Percentiles rank a stretch among this genome's conserved stretches.
phyloP scores from a whole-genome alignment of 2,797 vertebrate species.

The Florisuga fusca region DNA sequence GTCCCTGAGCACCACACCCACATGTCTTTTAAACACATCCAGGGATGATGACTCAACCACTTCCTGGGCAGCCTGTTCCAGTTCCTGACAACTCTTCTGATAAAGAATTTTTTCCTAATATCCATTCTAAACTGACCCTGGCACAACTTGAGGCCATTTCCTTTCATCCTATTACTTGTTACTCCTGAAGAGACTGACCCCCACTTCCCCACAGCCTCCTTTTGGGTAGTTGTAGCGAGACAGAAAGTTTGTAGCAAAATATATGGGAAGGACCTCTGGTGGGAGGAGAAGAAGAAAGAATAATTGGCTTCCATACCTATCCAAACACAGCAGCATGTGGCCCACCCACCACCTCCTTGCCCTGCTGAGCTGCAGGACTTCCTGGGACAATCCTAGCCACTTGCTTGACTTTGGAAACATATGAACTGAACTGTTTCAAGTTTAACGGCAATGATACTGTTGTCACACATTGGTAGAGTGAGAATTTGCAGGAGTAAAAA shows the following conservation, averaged over 20 bases:
- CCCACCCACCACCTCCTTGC: neutral
- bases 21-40: too few species aligned
- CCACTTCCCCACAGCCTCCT: too few species aligned
- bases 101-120: too few species aligned
- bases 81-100: too few species aligned
- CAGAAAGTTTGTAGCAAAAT: neutral
- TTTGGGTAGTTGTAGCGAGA: too few species aligned
- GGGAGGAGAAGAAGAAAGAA: neutral
- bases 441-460: neutral
- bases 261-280: neutral
- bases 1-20: too few species aligned
- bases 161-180: too few species aligned
- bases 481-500: neutral
- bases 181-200: too few species aligned
- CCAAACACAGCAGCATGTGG: neutral
- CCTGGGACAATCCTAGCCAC: neutral
- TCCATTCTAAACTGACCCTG: too few species aligned
- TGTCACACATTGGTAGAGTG: neutral
- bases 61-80: too few species aligned
- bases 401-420: neutral
- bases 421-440: neutral
- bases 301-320: neutral
- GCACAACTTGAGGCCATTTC: too few species aligned
- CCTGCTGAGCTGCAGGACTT: neutral
- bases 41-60: too few species aligned